These are phyloP conservation scores for Rhabditoides inermis DNA, from an alignment of 2,888 invertebrate genomes.

Conservation along the genomic window DNA sequence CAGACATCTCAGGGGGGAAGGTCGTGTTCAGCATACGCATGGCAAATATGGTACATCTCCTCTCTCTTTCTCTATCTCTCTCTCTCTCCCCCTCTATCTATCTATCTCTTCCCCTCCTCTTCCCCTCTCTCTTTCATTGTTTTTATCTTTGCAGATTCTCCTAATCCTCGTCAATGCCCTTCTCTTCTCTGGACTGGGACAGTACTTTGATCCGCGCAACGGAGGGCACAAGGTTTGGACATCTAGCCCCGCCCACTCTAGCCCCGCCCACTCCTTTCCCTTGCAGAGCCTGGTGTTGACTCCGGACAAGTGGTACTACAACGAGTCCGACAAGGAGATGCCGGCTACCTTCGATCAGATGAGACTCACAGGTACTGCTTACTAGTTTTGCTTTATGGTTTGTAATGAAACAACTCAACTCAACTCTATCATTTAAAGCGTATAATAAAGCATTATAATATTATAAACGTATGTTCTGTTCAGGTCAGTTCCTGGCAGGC, in stretches of 20 bases:
- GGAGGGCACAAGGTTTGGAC: conserved; percentile 19
- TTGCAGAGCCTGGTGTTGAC: conserved; percentile 38
- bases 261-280: background rate
- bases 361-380: conserved; percentile 37
- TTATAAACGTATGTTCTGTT: background rate
- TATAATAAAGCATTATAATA: conserved; percentile 3
- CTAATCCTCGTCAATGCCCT: conserved; percentile 41
- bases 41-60: conserved; percentile 40
- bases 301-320: conserved; percentile 44
- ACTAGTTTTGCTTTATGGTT: background rate
- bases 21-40: conserved; percentile 44
- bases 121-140: background rate
- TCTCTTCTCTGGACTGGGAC: conserved; percentile 46
- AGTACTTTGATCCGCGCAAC: conserved; percentile 36
- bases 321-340: conserved; percentile 21
- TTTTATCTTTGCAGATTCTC: conserved; percentile 25
- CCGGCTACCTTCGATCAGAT: conserved; percentile 41
- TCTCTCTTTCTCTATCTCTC: background rate
- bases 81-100: background rate
- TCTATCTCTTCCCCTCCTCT: background rate
- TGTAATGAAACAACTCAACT: background rate
- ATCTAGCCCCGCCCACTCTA: background rate
- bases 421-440: background rate
- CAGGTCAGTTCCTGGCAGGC: conserved; percentile 22
- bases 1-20: conserved; percentile 42